A percentile compares a stretch with the other conserved stretches of the same genome.
Evolutionary conservation across 2,113 vertebrate genomes (phyloP).

Genomic region (Pampusana beccarii): DNA sequence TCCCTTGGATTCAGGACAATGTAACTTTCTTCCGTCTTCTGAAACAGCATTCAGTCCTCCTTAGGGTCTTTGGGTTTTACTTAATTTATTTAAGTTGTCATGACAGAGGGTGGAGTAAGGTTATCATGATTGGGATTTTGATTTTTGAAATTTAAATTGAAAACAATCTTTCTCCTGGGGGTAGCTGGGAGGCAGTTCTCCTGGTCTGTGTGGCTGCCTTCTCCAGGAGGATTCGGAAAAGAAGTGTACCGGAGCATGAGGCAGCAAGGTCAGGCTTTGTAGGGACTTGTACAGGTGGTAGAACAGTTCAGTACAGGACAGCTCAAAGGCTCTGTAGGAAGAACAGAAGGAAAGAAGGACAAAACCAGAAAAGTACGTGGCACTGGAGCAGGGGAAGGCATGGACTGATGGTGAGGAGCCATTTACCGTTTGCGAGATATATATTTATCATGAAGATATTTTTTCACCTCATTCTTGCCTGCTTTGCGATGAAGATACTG

Average conservation of each 20-base stretch:
- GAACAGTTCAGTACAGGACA: neutral
- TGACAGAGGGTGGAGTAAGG: neutral
- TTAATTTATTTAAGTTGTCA: neutral
- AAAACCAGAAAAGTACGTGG: neutral
- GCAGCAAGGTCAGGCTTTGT: neutral
- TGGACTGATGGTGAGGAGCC: neutral
- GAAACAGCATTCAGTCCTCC: neutral
- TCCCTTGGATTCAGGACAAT: neutral
- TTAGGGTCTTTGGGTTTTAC: too few species aligned
- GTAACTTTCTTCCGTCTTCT: neutral
- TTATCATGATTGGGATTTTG: neutral
- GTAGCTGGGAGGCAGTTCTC: neutral
- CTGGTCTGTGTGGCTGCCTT: neutral
- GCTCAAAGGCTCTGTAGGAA: neutral
- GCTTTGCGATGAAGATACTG: neutral
- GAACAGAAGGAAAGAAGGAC: neutral
- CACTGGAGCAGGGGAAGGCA: too few species aligned
- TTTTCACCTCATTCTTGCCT: neutral
- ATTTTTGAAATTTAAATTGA: neutral
- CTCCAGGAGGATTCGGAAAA: neutral
- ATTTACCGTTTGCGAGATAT: neutral
- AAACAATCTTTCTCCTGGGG: neutral
- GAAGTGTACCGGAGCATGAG: neutral
- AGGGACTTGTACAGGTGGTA: neutral
- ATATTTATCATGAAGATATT: neutral